A percentile compares a stretch with the other conserved stretches of the same genome.
phyloP scores from a whole-genome alignment of 2,888 invertebrate genomes.

The Eueremaeus valkanovi region DNA sequence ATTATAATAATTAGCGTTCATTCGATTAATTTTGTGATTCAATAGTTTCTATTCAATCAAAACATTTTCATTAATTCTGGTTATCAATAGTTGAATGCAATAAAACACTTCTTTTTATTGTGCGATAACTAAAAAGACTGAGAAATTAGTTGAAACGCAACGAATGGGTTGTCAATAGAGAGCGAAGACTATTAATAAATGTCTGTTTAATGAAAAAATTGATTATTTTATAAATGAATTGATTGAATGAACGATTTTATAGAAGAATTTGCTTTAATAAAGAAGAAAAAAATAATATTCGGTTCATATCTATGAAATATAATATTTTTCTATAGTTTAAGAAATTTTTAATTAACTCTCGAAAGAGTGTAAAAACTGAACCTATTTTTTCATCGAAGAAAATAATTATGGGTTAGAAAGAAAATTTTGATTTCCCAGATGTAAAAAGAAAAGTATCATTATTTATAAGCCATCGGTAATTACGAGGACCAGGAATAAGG shows the following conservation, averaged over 20 bases:
- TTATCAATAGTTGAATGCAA: conserved; percentile 6
- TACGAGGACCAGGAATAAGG: not conserved
- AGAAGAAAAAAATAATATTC: not conserved
- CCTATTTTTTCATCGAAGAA: no score
- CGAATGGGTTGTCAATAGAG: not conserved
- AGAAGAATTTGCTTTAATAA: not conserved
- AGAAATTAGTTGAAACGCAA: not conserved
- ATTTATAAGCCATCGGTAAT: conserved; percentile 3
- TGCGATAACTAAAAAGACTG: not conserved
- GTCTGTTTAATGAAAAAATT: not conserved
- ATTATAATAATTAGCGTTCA: not conserved
- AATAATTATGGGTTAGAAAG: not conserved
- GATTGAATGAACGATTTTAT: conserved; percentile 2
- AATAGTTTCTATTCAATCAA: not conserved
- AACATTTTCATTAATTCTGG: conserved; percentile 4
- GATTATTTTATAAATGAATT: conserved; percentile 19
- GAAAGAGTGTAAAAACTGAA: no score
- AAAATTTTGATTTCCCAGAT: conserved; percentile 15
- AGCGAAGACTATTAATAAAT: conserved; percentile 12
- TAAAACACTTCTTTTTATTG: not conserved
- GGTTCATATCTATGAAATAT: no score
- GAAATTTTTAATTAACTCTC: not conserved
- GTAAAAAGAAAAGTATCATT: conserved; percentile 11
- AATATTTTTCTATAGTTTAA: not conserved
- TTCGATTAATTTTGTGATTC: not conserved